Evolutionary conservation across 2,888 invertebrate genomes (phyloP).

Genomic region (Acanthosepion pharaonis): DNA sequence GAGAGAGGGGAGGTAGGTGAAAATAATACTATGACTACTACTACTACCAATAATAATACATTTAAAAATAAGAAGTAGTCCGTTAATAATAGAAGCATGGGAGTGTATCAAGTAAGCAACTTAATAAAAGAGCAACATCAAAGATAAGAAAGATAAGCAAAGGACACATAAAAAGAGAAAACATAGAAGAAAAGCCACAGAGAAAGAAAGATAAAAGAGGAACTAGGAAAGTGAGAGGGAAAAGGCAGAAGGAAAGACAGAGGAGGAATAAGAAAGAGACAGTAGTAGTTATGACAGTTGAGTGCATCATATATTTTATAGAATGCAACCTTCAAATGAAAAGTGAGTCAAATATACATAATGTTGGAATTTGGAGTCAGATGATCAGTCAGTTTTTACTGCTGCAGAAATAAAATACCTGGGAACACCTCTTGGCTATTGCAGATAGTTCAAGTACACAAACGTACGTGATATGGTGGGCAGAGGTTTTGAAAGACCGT

Average conservation of each 20-base stretch:
- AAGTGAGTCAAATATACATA: not conserved
- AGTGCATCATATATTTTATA: not conserved
- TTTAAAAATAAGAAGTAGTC: not conserved
- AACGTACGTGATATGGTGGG: not conserved
- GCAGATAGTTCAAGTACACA: not conserved
- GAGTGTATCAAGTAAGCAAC: not conserved
- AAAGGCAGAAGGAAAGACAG: not conserved
- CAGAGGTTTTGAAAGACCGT: not conserved
- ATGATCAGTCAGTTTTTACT: not conserved
- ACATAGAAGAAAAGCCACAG: not conserved
- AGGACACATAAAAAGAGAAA: not conserved
- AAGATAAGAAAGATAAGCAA: not conserved
- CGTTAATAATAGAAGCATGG: not conserved
- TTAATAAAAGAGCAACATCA: not conserved
- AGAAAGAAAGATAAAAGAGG: not conserved
- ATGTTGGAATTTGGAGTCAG: not conserved
- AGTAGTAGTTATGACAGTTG: not conserved
- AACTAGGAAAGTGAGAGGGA: not conserved
- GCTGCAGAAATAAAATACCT: not conserved
- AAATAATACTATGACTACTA: not conserved
- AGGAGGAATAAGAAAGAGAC: not conserved
- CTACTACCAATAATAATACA: not conserved
- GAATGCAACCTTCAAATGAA: not conserved
- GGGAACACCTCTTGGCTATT: not conserved
- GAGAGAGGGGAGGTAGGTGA: not conserved